Conservation (phyloP, 2,113 vertebrate species). For the Parus major region DNA sequence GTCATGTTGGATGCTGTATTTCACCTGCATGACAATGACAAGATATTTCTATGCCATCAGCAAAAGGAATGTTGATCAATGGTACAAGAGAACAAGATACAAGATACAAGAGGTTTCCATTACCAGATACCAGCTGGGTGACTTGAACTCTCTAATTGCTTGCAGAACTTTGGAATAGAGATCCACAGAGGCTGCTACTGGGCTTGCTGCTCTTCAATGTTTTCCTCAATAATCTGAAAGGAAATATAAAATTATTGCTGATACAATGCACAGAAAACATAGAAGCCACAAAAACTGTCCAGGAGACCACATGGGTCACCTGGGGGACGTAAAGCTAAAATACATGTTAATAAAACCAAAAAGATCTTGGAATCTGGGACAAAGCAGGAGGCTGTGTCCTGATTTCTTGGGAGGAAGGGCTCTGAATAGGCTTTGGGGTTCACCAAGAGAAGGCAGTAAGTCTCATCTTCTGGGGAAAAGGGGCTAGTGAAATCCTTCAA, state of each 20-base stretch:
- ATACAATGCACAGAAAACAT: not conserved
- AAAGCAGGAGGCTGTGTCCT: not conserved
- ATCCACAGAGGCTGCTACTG: not conserved
- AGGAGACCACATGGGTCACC: not conserved
- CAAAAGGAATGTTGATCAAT: not conserved
- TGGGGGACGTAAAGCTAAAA: not conserved
- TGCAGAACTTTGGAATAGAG: not conserved
- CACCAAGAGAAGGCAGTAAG: not conserved
- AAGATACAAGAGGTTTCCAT: not conserved
- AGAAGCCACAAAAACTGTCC: not conserved
- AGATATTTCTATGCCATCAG: not conserved
- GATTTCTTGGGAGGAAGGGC: not conserved
- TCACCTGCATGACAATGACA: not conserved
- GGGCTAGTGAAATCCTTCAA: not conserved
- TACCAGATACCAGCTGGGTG: not conserved
- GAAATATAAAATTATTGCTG: not conserved
- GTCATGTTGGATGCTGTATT: not conserved
- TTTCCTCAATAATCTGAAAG: not conserved
- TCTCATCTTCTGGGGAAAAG: not conserved
- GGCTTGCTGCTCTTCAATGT: not conserved
- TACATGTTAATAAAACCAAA: not conserved
- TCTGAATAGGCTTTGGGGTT: not conserved
- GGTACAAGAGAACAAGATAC: not conserved
- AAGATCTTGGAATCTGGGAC: not conserved
- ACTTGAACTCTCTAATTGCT: not conserved